These are phyloP conservation scores for Tipula lateralis DNA, from an alignment of 2,888 invertebrate species.

Conservation along the genomic window DNA sequence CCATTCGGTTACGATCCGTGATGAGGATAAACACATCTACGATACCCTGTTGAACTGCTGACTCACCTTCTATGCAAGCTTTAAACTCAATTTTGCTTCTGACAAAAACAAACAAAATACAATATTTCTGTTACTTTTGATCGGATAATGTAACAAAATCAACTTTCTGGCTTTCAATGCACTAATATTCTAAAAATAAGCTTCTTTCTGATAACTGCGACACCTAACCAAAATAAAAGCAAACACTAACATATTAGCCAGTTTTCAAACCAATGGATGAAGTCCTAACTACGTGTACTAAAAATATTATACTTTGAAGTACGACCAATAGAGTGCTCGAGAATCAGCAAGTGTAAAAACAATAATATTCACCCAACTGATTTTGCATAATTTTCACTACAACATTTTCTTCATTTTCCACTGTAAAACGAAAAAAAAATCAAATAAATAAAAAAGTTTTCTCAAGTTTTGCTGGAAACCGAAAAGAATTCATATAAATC, in stretches of 20 bases:
- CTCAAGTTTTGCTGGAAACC: background rate
- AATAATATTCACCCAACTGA: background rate
- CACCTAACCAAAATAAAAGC: background rate
- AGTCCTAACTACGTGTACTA: background rate
- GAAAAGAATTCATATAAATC: background rate
- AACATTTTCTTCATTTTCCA: background rate
- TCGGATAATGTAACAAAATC: too few species aligned
- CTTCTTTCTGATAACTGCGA: too few species aligned
- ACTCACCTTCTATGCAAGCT: too few species aligned
- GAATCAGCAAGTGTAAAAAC: background rate
- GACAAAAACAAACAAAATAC: too few species aligned
- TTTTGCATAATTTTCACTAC: background rate
- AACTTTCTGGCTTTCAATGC: too few species aligned
- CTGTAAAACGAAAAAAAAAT: background rate
- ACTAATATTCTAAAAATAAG: too few species aligned
- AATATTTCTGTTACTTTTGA: too few species aligned
- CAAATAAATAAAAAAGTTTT: background rate
- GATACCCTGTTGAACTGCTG: too few species aligned
- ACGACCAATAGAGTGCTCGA: background rate
- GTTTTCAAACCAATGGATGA: background rate
- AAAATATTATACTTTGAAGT: background rate
- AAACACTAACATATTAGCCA: background rate
- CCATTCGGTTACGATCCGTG: too few species aligned
- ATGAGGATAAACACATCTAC: too few species aligned
- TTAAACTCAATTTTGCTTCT: too few species aligned